Percentiles rank a stretch among this genome's conserved stretches.
Evolutionary conservation across 1,140 invertebrate species (phyloP).

Genomic region (Hylaeus anthracinus): DNA sequence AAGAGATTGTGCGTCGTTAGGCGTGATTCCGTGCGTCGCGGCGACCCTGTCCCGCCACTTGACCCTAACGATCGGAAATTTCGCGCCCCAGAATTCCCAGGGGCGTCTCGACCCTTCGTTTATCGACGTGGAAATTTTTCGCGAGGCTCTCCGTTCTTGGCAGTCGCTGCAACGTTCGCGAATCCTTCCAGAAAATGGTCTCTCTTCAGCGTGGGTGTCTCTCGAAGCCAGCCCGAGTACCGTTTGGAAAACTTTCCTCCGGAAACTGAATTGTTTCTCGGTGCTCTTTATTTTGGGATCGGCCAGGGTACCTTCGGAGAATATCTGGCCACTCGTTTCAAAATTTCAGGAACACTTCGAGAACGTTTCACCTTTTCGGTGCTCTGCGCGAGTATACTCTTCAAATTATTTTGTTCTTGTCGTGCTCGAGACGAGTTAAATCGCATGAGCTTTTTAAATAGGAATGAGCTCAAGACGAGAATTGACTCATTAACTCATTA

Average conservation of each 20-base stretch:
- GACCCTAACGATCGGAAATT: background rate
- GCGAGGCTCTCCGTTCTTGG: background rate
- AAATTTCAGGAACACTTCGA: too few species aligned
- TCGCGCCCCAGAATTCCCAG: background rate
- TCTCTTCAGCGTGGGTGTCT: background rate
- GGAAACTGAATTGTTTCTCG: background rate
- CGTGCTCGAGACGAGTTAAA: too few species aligned
- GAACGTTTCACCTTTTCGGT: too few species aligned
- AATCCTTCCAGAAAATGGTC: background rate
- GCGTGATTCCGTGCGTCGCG: background rate
- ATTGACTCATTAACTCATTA: too few species aligned
- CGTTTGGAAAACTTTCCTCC: background rate
- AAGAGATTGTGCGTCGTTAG: background rate
- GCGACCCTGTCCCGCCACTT: background rate
- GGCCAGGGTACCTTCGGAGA: background rate
- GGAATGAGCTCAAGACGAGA: too few species aligned
- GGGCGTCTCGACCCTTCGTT: background rate
- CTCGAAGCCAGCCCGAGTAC: background rate
- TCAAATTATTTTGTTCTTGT: too few species aligned
- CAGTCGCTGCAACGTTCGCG: background rate
- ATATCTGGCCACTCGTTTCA: too few species aligned
- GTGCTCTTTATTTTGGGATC: background rate
- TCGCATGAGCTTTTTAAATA: too few species aligned
- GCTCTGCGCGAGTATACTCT: too few species aligned
- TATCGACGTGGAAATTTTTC: constrained; percentile 1